A percentile compares a stretch with the other conserved stretches of the same genome.
Evolutionary conservation across 2,888 invertebrate genomes (phyloP).

Genomic region (Idaea aversata): DNA sequence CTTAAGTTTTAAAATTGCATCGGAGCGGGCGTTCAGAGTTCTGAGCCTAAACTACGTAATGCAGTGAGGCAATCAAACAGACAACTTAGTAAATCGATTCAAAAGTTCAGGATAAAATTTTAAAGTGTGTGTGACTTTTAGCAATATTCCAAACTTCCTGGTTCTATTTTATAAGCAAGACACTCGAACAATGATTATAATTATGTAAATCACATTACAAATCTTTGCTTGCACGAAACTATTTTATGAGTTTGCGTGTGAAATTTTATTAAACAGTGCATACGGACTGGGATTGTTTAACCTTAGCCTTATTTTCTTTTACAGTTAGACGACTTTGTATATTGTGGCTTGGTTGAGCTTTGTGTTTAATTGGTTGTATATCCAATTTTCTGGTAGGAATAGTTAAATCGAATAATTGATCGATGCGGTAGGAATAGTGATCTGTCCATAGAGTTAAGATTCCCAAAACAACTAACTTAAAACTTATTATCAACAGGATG

Average conservation of each 20-base stretch:
- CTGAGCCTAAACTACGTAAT: too few species aligned
- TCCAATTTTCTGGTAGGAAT: not conserved
- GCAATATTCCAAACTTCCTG: constrained; percentile 6
- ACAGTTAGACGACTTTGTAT: constrained; percentile 23
- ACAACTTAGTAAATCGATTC: not conserved
- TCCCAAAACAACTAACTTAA: not conserved
- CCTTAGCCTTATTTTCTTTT: constrained; percentile 35
- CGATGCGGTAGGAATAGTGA: not conserved
- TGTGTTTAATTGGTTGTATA: not conserved
- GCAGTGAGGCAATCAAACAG: not conserved
- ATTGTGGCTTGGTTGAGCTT: constrained; percentile 13
- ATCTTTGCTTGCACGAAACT: constrained; percentile 36
- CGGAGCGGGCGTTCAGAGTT: too few species aligned
- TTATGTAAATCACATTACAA: constrained; percentile 18
- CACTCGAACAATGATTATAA: constrained; percentile 11
- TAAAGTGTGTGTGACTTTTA: not conserved
- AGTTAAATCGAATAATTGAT: not conserved
- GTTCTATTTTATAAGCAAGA: not conserved
- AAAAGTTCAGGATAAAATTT: not conserved
- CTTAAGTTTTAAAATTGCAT: too few species aligned
- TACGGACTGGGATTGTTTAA: constrained; percentile 22
- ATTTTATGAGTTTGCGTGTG: constrained; percentile 43
- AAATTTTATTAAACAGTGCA: constrained; percentile 39
- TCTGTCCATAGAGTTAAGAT: not conserved
- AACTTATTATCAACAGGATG: constrained; percentile 80